These are phyloP conservation scores for Oophaga sylvatica DNA, from an alignment of 2,797 vertebrate genomes.

Conservation along the genomic window DNA sequence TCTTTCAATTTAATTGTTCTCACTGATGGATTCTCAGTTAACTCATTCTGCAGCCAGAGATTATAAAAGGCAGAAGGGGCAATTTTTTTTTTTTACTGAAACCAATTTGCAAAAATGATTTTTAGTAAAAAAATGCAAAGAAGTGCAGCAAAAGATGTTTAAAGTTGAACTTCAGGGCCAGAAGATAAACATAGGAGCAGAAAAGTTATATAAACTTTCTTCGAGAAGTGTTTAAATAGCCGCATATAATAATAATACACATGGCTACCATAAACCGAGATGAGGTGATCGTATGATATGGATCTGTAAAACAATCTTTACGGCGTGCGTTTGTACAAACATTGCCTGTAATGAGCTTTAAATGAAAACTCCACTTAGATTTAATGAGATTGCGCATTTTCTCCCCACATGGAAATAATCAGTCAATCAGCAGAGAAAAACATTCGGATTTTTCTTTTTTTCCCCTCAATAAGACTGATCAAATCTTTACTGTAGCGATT, in stretches of 20 bases:
- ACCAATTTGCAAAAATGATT: no score
- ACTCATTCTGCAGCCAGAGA: no score
- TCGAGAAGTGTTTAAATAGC: neutral
- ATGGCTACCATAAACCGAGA: conserved; percentile 31
- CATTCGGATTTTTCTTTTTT: neutral
- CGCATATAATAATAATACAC: neutral
- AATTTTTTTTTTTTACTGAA: no score
- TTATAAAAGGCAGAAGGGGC: no score
- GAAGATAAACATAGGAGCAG: conserved; percentile 4
- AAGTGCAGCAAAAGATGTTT: neutral
- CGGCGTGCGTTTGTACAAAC: conserved; percentile 33
- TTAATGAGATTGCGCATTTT: conserved; percentile 35
- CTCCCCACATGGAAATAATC: conserved; percentile 47
- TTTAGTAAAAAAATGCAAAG: no score
- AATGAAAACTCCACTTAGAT: conserved; percentile 46
- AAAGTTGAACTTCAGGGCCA: neutral
- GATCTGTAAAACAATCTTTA: conserved; percentile 38
- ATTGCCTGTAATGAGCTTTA: conserved; percentile 41
- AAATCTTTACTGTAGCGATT: conserved; percentile 4
- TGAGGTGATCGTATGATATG: conserved; percentile 21
- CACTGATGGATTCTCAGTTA: no score
- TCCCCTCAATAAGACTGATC: conserved; percentile 7
- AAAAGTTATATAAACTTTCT: neutral
- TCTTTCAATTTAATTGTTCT: no score
- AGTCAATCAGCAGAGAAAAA: conserved; percentile 11